phyloP scores from a whole-genome alignment of 2,113 vertebrate genomes.

The Martes martes region DNA sequence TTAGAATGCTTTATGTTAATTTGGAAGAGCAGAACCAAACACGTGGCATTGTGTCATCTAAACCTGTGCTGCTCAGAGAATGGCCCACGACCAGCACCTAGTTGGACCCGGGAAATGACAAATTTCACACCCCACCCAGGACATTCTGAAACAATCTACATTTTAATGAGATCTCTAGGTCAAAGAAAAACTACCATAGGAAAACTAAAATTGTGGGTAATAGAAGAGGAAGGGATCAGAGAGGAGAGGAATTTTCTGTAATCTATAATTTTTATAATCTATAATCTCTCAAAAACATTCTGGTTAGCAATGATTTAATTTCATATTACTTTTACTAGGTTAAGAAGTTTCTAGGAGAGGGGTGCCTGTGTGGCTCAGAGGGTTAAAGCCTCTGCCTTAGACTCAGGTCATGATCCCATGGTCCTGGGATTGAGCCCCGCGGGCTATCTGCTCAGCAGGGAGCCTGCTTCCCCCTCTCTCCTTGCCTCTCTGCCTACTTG shows the following conservation, averaged over 20 bases:
- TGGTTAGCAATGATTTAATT: constrained; percentile 64
- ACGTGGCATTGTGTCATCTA: not conserved
- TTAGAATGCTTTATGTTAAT: not conserved
- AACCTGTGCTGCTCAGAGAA: not conserved
- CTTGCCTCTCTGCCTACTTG: no score
- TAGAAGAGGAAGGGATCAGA: not conserved
- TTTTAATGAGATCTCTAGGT: not conserved
- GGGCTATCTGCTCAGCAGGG: no score
- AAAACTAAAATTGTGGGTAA: not conserved
- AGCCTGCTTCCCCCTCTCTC: no score
- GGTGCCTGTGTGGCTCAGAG: no score
- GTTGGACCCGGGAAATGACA: not conserved
- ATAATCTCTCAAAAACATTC: not conserved
- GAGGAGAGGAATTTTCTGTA: not conserved
- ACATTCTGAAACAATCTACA: not conserved
- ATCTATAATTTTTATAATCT: not conserved
- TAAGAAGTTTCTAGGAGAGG: constrained; percentile 70
- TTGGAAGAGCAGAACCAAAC: not conserved
- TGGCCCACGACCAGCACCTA: not conserved
- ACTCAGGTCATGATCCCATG: no score
- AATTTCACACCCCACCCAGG: not conserved
- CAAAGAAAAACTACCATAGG: not conserved
- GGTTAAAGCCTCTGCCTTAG: no score
- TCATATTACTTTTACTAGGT: constrained; percentile 65
- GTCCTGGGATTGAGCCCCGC: no score